Base-by-base conservation (phyloP, 1,140 invertebrate genomes). In the Cecropterus lyciades region DNA sequence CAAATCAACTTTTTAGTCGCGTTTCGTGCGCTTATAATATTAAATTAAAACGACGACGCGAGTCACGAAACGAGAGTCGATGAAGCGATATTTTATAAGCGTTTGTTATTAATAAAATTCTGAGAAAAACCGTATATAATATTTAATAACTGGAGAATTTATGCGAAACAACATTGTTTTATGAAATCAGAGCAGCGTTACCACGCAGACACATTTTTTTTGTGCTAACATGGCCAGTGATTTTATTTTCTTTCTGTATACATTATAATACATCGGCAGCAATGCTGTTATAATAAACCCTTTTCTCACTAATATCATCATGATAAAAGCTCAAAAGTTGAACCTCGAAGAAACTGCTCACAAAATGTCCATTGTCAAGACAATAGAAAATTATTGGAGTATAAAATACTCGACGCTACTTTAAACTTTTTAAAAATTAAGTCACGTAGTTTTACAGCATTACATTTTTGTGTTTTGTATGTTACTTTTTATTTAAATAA, bases 41-140 rank as follows among this genome's bases (percentile, higher is more conserved):
- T 53, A 67, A 62, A 62, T 55, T 55, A 67, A 62, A 63, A 11
- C 53, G 20, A 43, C 16, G 33, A 33, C 37, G 60, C 60, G 10
- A 43, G 37, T 27, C 60, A 53, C 60, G 60, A 64, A 51, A 15
- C 37, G 60, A 48, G 37, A n/a, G 37, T 15, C 60, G 60, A 64
- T 63, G 60, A 63, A 63, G 60, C 60, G 60, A 63, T 63, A 63
- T 63, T 63, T 63, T 63, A 63, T 43, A 63, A 63, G 60, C 60
- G 40, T 63, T 63, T 30, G 60, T 63, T 63, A 63, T 63, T 49
- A 33, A 52, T 63, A 63, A 27, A 52, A 52, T 63, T 63, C 60
- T 11, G 42, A 42, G 11, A 63, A 63, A 63, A 63, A 63, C 60
- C 9, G 17, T 10, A 16, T 63, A 63, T 52, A 52, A 63, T 63